Conservation (phyloP, 1,140 invertebrate species). For the Nymphalis io region DNA sequence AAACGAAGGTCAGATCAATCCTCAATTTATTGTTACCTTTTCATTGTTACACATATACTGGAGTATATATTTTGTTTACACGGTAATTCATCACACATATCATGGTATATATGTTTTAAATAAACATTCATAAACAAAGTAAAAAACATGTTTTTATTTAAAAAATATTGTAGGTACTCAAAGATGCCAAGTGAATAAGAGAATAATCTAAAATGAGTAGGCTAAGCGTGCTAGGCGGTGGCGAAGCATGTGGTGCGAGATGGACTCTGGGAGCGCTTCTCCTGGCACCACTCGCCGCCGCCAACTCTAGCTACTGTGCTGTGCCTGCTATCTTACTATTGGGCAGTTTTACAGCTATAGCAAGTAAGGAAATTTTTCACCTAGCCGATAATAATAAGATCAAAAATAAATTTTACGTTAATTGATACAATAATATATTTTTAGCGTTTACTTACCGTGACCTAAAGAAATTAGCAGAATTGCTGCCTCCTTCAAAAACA, state of each 20-base stretch:
- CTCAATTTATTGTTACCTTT: constrained; percentile 18
- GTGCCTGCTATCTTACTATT: constrained; percentile 64
- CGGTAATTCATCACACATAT: too few relatives aligned
- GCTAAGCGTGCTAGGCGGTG: constrained; percentile 56
- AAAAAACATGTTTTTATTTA: too few relatives aligned
- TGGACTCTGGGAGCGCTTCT: constrained; percentile 70
- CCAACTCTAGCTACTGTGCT: constrained; percentile 69
- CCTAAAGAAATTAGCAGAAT: constrained; percentile 63
- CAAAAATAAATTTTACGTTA: not conserved
- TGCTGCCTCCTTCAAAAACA: constrained; percentile 68
- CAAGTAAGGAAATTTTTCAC: constrained; percentile 50
- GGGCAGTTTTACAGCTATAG: constrained; percentile 53
- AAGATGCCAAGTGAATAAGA: constrained; percentile 49
- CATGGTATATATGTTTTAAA: too few relatives aligned
- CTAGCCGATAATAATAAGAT: too few relatives aligned
- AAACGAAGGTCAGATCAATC: constrained; percentile 12
- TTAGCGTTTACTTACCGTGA: constrained; percentile 68
- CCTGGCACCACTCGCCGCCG: constrained; percentile 66
- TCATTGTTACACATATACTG: not conserved
- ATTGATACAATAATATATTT: constrained; percentile 23
- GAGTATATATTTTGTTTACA: not conserved
- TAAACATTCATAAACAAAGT: too few relatives aligned
- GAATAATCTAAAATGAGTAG: constrained; percentile 51
- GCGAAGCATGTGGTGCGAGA: constrained; percentile 66
- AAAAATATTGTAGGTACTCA: constrained; percentile 1